Evolutionary conservation across 2,888 invertebrate genomes (phyloP).

Genomic region (Orthosia gothica): DNA sequence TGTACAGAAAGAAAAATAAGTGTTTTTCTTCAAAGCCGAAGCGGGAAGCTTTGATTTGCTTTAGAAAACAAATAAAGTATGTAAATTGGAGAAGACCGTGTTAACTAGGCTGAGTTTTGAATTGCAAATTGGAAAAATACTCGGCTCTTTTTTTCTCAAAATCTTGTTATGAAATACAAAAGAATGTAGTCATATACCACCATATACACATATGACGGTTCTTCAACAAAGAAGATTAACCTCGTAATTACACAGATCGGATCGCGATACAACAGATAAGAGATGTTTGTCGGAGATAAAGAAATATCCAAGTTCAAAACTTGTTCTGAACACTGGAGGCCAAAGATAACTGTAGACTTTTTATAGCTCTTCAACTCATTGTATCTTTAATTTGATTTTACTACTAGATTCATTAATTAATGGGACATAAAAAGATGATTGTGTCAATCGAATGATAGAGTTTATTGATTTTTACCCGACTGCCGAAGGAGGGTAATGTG

Average conservation of each 20-base stretch:
- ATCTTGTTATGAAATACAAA: slow-evolving; percentile 4
- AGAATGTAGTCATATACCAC: slow-evolving; percentile 42
- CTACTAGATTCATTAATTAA: slow-evolving; percentile 43
- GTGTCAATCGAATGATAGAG: slow-evolving; percentile 17
- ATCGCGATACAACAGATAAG: slow-evolving; percentile 57
- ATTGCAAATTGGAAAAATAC: slow-evolving; percentile 10
- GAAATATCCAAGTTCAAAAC: slow-evolving; percentile 52
- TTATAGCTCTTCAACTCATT: slow-evolving; percentile 44
- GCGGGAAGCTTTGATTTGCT: neutral
- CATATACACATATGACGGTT: slow-evolving; percentile 4
- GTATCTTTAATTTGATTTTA: slow-evolving; percentile 49
- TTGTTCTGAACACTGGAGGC: slow-evolving; percentile 48
- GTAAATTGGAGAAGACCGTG: neutral
- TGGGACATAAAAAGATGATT: slow-evolving; percentile 50
- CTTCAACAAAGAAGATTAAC: slow-evolving; percentile 46
- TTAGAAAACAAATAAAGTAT: neutral
- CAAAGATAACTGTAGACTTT: slow-evolving; percentile 52
- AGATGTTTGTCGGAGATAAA: slow-evolving; percentile 61
- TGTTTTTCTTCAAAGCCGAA: neutral
- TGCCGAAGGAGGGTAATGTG: too few relatives aligned
- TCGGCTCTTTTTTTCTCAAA: neutral
- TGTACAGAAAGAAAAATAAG: neutral
- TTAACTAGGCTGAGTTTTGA: neutral
- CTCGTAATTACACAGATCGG: slow-evolving; percentile 55
- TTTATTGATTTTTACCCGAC: too few relatives aligned